Percentiles rank a stretch among this genome's conserved stretches.
These are phyloP conservation scores for Drosophila guanche DNA, from an alignment of 1,140 invertebrate genomes.

Conservation along the genomic window DNA sequence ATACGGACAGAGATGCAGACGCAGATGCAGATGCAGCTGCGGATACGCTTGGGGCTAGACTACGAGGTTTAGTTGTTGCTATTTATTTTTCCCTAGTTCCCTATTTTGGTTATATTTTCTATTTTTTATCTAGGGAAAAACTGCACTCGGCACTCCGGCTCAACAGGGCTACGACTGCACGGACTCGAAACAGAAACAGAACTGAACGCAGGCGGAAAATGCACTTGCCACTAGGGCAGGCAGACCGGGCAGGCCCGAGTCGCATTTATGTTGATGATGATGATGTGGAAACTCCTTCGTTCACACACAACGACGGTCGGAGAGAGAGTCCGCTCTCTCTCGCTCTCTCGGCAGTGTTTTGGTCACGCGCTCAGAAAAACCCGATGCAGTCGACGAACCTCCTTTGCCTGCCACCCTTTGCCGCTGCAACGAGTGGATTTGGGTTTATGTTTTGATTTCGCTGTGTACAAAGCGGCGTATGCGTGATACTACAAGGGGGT, in stretches of 20 bases:
- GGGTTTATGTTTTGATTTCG: slow-evolving; percentile 78
- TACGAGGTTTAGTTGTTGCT: slow-evolving; percentile 19
- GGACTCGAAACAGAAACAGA: slow-evolving; percentile 75
- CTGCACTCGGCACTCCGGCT: slow-evolving; percentile 43
- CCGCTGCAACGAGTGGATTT: slow-evolving; percentile 44
- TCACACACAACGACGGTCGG: neutral
- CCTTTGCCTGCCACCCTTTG: neutral
- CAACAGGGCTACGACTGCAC: slow-evolving; percentile 55
- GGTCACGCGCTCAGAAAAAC: slow-evolving; percentile 69
- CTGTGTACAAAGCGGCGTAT: slow-evolving; percentile 62
- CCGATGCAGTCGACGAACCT: slow-evolving; percentile 41
- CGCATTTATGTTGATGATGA: slow-evolving; percentile 60
- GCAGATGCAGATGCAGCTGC: no score
- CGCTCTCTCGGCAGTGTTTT: slow-evolving; percentile 38
- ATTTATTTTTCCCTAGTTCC: slow-evolving; percentile 45
- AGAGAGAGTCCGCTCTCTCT: slow-evolving; percentile 14
- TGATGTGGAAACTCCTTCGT: slow-evolving; percentile 68
- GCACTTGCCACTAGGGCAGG: slow-evolving; percentile 52
- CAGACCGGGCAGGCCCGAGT: slow-evolving; percentile 40
- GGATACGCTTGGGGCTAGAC: no score
- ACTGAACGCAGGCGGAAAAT: slow-evolving; percentile 61
- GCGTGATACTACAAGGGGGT: slow-evolving; percentile 52
- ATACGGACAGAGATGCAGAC: slow-evolving; percentile 12
- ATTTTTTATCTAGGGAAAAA: slow-evolving; percentile 26
- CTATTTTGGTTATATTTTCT: neutral